phyloP scores from a whole-genome alignment of 2,797 vertebrate species.

The Sarcoramphus papa region DNA sequence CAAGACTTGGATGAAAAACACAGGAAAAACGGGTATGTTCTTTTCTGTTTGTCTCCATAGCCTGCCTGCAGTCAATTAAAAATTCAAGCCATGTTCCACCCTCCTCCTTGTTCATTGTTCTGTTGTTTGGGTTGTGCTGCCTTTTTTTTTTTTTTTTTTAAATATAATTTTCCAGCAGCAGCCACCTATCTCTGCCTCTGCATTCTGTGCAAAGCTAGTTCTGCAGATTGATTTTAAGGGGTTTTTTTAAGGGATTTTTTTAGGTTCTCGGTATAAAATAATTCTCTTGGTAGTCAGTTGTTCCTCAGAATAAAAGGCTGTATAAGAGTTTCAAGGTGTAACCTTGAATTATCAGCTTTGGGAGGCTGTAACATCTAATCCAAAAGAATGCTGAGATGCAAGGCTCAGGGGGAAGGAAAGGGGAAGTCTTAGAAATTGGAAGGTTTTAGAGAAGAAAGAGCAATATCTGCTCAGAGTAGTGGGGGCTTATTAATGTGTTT shows the following conservation, averaged over 20 bases:
- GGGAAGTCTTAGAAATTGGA: not conserved
- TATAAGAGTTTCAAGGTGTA: constrained; percentile 37
- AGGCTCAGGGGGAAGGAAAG: not conserved
- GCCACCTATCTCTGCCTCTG: not conserved
- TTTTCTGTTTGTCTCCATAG: not conserved
- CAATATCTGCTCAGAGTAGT: constrained; percentile 1
- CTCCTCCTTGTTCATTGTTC: not conserved
- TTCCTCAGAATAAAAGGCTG: constrained; percentile 22
- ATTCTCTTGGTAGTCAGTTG: constrained; percentile 41
- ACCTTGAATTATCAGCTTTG: constrained; percentile 51
- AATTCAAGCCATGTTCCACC: not conserved
- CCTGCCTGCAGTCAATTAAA: constrained; percentile 22
- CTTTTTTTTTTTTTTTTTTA: not conserved
- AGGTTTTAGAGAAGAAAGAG: constrained; percentile 36
- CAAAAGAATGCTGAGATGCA: constrained; percentile 4
- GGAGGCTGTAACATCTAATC: constrained; percentile 25
- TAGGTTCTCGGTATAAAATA: not conserved
- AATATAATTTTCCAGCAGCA: constrained; percentile 7
- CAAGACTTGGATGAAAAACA: constrained; percentile 98
- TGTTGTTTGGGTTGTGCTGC: constrained; percentile 9
- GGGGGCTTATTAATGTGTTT: constrained; percentile 28
- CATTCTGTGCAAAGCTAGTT: not conserved
- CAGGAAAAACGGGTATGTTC: constrained; percentile 91
- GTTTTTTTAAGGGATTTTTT: not conserved
- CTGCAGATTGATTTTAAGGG: constrained; percentile 21